A percentile compares a stretch with the other conserved stretches of the same genome.
These are phyloP conservation scores for Pontoporia blainvillei DNA, from an alignment of 2,113 vertebrate species.

Conservation along the genomic window DNA sequence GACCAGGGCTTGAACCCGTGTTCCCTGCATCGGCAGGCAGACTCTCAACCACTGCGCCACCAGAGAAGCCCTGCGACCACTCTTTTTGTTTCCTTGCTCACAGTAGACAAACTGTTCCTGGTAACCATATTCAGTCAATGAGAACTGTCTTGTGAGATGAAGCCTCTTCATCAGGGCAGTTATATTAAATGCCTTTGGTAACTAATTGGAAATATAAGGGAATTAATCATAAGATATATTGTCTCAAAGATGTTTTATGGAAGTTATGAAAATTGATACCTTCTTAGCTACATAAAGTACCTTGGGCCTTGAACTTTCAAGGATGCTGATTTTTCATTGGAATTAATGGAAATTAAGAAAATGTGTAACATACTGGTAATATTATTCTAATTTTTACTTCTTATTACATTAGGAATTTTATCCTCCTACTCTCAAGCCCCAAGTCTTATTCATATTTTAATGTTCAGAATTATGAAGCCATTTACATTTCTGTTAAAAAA, in stretches of 20 bases:
- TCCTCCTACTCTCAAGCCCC: not conserved
- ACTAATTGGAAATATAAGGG: not conserved
- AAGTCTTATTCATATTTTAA: not conserved
- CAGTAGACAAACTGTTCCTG: not conserved
- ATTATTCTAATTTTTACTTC: slow-evolving; percentile 21
- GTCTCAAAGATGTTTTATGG: not conserved
- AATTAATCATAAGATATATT: not conserved
- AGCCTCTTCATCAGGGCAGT: not conserved
- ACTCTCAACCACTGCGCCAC: too few relatives aligned
- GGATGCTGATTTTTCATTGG: not conserved
- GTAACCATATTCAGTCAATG: not conserved
- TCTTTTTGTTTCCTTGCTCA: not conserved
- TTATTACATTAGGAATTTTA: not conserved
- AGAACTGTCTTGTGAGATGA: not conserved
- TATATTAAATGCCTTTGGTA: not conserved
- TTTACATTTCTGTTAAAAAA: not conserved
- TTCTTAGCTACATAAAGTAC: not conserved
- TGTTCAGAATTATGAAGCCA: not conserved
- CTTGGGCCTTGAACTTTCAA: not conserved
- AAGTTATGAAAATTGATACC: slow-evolving; percentile 5
- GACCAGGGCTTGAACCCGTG: too few relatives aligned
- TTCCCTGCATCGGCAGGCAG: too few relatives aligned
- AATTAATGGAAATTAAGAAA: slow-evolving; percentile 33
- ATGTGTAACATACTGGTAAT: not conserved
- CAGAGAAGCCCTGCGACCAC: not conserved